These are phyloP conservation scores for Peromyscus polionotus DNA, from an alignment of 2,113 vertebrate genomes.

Conservation along the genomic window DNA sequence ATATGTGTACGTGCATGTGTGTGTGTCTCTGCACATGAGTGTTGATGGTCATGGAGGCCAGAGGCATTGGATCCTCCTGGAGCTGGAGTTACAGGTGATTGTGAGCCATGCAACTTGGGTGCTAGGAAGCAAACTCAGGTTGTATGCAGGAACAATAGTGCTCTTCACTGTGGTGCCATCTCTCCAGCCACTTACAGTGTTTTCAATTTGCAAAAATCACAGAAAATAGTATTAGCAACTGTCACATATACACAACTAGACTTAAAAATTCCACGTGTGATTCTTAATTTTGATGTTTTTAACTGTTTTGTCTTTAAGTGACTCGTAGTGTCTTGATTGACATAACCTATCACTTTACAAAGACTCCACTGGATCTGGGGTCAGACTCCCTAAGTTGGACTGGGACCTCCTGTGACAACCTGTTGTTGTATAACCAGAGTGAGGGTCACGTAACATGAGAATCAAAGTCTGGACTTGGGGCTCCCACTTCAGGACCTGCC, in stretches of 20 bases:
- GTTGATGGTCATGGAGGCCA: neutral
- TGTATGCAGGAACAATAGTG: neutral
- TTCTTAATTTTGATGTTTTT: neutral
- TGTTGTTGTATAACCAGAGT: too few relatives aligned
- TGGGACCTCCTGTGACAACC: too few relatives aligned
- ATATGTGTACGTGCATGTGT: neutral
- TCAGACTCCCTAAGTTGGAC: too few relatives aligned
- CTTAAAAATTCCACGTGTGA: neutral
- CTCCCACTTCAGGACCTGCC: neutral
- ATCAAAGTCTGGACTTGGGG: too few relatives aligned
- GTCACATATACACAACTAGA: neutral
- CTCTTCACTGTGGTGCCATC: neutral
- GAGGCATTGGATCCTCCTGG: neutral
- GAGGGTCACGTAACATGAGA: too few relatives aligned
- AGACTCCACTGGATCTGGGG: too few relatives aligned
- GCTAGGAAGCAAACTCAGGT: neutral
- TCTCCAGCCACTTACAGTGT: neutral
- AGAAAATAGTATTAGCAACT: neutral
- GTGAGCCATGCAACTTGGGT: neutral
- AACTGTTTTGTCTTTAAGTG: neutral
- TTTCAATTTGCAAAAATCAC: neutral
- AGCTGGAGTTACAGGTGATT: neutral
- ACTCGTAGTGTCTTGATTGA: too few relatives aligned
- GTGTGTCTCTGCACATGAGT: neutral
- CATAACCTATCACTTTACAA: too few relatives aligned